Percentiles rank a stretch among this genome's conserved stretches.
Evolutionary conservation across 2,797 vertebrate genomes (phyloP).

Genomic region (Phyllotis vaccarum): DNA sequence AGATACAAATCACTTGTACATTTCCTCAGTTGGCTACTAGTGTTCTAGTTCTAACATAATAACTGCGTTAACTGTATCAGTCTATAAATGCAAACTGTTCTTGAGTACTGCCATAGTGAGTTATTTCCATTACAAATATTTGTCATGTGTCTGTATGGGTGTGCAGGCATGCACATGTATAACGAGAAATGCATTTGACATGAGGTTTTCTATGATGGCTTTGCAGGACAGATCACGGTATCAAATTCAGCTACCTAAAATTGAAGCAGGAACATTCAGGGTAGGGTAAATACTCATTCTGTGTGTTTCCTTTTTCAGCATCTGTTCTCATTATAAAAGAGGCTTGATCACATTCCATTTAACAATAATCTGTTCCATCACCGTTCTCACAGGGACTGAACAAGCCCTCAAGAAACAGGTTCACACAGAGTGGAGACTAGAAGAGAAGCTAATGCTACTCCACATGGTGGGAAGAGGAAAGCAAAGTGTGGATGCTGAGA

Average conservation of each 20-base stretch:
- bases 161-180: not conserved
- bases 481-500: accelerated
- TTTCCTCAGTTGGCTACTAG: not conserved
- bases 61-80: not conserved
- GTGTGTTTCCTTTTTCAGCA: not conserved
- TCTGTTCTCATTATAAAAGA: not conserved
- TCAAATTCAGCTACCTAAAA: not conserved
- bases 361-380: not conserved
- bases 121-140: conserved; percentile 39
- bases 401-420: not conserved
- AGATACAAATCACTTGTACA: not conserved
- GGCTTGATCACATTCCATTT: not conserved
- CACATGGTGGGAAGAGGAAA: not conserved
- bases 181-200: not conserved
- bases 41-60: not conserved
- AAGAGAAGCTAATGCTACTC: not conserved
- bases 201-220: not conserved
- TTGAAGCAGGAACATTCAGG: not conserved
- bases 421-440: accelerated
- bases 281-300: not conserved
- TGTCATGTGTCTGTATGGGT: not conserved
- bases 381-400: not conserved
- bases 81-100: not conserved
- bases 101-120: not conserved
- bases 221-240: not conserved